These are phyloP conservation scores for Ferrisia virgata DNA, from an alignment of 2,888 invertebrate species.

Conservation along the genomic window DNA sequence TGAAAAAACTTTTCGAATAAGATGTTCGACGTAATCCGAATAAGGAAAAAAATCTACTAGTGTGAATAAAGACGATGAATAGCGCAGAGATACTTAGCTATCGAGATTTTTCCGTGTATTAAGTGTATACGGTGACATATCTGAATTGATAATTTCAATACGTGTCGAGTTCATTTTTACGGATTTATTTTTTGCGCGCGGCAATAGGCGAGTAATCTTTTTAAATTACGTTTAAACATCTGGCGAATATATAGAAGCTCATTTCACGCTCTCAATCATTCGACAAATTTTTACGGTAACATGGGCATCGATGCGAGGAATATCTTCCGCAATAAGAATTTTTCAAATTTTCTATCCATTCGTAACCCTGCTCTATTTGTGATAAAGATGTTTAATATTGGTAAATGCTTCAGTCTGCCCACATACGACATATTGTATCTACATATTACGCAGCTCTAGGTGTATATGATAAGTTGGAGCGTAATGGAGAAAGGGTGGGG, in stretches of 20 bases:
- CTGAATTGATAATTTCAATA: neutral
- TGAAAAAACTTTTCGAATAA: neutral
- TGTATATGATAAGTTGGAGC: too few species aligned
- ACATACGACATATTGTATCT: too few species aligned
- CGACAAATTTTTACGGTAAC: neutral
- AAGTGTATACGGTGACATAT: neutral
- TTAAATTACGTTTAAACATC: neutral
- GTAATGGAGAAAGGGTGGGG: too few species aligned
- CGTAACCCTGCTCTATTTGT: neutral
- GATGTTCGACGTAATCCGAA: neutral
- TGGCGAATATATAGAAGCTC: neutral
- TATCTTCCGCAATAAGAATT: neutral
- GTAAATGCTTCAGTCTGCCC: too few species aligned
- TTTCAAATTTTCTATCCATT: neutral
- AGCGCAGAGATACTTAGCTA: neutral
- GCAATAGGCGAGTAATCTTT: neutral
- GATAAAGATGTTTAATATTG: too few species aligned
- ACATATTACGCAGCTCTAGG: too few species aligned
- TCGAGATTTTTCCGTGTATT: neutral
- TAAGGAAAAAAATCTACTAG: neutral
- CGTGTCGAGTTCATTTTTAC: neutral
- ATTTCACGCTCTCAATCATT: neutral
- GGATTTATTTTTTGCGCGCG: neutral
- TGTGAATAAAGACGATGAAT: neutral
- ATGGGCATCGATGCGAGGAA: neutral